Evolutionary conservation across 2,888 invertebrate species (phyloP).

Genomic region (Eristalis tenax): DNA sequence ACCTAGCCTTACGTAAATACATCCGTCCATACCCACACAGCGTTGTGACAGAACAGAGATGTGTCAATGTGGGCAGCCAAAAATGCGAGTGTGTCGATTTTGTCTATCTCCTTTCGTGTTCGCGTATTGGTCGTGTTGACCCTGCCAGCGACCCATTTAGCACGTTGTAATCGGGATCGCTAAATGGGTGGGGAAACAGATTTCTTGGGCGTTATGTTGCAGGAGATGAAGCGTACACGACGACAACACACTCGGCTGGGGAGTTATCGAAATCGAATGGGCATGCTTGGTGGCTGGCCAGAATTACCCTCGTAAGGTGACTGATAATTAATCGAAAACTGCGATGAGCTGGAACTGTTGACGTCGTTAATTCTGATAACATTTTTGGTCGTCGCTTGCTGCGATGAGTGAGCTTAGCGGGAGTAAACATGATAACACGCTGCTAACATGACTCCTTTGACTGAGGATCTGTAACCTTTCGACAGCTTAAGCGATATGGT

Average conservation of each 20-base stretch:
- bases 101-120: conserved; percentile 29
- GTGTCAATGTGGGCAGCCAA: conserved; percentile 18
- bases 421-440: background rate
- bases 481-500: background rate
- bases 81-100: conserved; percentile 21
- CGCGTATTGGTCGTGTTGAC: conserved; percentile 36
- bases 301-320: background rate
- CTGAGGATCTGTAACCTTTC: background rate
- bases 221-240: conserved; percentile 5
- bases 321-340: background rate
- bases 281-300: background rate
- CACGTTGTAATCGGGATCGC: conserved; percentile 36
- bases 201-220: conserved; percentile 9
- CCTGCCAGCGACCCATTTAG: conserved; percentile 43
- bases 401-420: background rate
- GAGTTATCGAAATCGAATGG: conserved; percentile 9
- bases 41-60: background rate
- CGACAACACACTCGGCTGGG: background rate
- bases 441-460: background rate
- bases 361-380: background rate
- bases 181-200: conserved; percentile 6
- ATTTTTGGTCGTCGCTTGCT: background rate
- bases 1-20: conserved; percentile 28
- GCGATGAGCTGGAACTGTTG: background rate
- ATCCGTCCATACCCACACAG: background rate